Conservation (phyloP, 2,797 vertebrate species). For the Fratercula arctica region DNA sequence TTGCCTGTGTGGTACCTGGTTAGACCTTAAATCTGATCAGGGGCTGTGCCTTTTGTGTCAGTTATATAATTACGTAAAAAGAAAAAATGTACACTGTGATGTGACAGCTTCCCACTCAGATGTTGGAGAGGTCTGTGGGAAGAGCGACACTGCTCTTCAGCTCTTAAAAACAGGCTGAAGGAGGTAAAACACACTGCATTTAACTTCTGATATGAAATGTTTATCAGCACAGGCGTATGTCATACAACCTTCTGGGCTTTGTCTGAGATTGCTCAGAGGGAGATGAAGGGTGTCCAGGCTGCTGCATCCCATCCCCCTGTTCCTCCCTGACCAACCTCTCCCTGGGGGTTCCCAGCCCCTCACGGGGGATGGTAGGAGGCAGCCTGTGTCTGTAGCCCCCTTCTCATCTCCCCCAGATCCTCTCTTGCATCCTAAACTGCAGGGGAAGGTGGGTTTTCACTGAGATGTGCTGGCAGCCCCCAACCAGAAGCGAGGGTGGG, state of each 20-base stretch:
- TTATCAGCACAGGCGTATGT: background rate
- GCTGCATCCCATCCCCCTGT: background rate
- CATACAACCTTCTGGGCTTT: background rate
- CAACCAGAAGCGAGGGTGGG: fast-evolving
- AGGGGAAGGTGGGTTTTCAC: background rate
- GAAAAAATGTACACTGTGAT: too few relatives aligned
- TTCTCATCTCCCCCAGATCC: fast-evolving
- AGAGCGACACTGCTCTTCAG: background rate
- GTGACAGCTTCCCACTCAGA: background rate
- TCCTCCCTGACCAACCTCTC: background rate
- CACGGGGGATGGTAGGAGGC: background rate
- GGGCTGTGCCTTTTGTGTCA: background rate
- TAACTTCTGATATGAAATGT: background rate
- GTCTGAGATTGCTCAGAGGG: background rate
- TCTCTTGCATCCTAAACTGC: background rate
- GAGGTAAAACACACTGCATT: background rate
- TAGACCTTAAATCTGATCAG: background rate
- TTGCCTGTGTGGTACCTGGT: background rate
- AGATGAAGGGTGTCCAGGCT: background rate
- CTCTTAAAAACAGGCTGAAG: background rate
- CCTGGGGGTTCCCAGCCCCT: background rate
- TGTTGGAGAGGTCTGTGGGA: background rate
- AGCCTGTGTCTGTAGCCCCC: too few relatives aligned
- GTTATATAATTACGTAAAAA: background rate
- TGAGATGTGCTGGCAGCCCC: background rate